A percentile compares a stretch with the other conserved stretches of the same genome.
Conservation (phyloP, 2,888 invertebrate genomes). For the Watsonalla cultraria region DNA sequence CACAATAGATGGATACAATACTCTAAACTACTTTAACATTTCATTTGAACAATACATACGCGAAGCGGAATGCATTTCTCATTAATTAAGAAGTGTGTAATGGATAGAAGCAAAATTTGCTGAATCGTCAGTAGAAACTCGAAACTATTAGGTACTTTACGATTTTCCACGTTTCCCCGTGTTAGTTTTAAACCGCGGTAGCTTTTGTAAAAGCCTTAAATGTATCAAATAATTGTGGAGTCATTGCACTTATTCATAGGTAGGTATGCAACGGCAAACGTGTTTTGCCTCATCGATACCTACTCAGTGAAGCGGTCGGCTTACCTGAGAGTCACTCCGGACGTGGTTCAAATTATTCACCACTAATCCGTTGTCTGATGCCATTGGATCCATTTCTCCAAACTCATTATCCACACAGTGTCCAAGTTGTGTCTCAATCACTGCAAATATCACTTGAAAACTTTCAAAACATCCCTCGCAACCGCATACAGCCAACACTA, state of each 20-base stretch:
- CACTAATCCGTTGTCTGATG: slow-evolving; percentile 69
- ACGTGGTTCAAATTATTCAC: slow-evolving; percentile 75
- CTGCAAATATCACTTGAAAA: slow-evolving; percentile 45
- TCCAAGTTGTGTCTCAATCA: slow-evolving; percentile 23
- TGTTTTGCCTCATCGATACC: slow-evolving; percentile 65
- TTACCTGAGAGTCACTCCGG: slow-evolving; percentile 75
- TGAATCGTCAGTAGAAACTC: no score
- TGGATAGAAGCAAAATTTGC: no score
- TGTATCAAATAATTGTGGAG: slow-evolving; percentile 52
- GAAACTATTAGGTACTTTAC: neutral
- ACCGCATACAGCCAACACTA: slow-evolving; percentile 13
- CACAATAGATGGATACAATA: slow-evolving; percentile 14
- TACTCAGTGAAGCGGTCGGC: slow-evolving; percentile 40
- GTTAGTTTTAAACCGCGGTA: slow-evolving; percentile 4
- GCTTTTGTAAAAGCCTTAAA: slow-evolving; percentile 22
- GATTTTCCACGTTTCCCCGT: neutral
- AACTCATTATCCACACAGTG: slow-evolving; percentile 54
- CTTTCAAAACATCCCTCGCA: slow-evolving; percentile 25
- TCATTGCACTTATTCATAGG: slow-evolving; percentile 71
- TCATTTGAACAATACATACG: neutral
- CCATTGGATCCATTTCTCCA: slow-evolving; percentile 68
- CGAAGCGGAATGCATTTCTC: no score
- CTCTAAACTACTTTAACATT: slow-evolving; percentile 1
- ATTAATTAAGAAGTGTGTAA: neutral
- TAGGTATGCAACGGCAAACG: slow-evolving; percentile 67